Conservation (phyloP, 2,888 invertebrate genomes). For the Serrognathus titanus region DNA sequence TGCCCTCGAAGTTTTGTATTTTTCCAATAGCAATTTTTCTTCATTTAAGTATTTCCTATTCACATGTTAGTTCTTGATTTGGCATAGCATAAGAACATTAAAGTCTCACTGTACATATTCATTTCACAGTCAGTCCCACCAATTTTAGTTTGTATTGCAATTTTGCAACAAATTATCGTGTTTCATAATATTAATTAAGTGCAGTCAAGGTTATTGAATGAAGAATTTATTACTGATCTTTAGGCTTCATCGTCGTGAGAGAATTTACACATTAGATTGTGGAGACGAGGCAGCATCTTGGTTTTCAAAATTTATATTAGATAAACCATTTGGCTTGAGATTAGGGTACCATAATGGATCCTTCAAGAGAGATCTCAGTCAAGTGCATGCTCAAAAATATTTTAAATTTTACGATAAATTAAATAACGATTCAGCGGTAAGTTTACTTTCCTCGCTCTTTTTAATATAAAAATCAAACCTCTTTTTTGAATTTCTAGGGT, state of each 20-base stretch:
- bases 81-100: too few relatives aligned
- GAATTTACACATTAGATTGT: slow-evolving; percentile 57
- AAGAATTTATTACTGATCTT: not conserved
- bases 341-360: slow-evolving; percentile 40
- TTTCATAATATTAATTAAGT: too few relatives aligned
- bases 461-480: too few relatives aligned
- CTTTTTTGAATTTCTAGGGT: slow-evolving; percentile 40
- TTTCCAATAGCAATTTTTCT: too few relatives aligned
- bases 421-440: slow-evolving; percentile 36
- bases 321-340: slow-evolving; percentile 35
- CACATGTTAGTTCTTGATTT: too few relatives aligned
- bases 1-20: too few relatives aligned
- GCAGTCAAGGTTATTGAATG: too few relatives aligned
- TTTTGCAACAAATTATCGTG: too few relatives aligned
- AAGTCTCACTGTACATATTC: too few relatives aligned
- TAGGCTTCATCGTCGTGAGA: slow-evolving; percentile 41
- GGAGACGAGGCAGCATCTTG: slow-evolving; percentile 60
- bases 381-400: not conserved
- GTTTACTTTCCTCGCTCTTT: not conserved
- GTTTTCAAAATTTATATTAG: slow-evolving; percentile 53
- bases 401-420: slow-evolving; percentile 36
- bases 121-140: too few relatives aligned
- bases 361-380: slow-evolving; percentile 15
- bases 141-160: too few relatives aligned
- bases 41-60: too few relatives aligned